Evolutionary conservation across 2,113 vertebrate genomes (phyloP).

Genomic region (Orthonyx spaldingii): DNA sequence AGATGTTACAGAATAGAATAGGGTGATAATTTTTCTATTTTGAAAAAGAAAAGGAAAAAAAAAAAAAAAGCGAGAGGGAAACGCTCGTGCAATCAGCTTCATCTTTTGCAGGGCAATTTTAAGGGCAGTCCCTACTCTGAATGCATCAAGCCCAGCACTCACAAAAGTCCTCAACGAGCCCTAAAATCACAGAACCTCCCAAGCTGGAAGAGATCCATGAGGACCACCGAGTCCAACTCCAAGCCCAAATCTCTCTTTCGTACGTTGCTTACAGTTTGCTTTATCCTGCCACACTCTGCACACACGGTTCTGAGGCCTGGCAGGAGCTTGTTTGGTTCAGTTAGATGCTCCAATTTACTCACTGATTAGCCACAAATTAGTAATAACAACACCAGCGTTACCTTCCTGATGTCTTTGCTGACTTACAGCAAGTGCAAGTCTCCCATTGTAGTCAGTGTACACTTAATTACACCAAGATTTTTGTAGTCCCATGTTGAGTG

Average conservation of each 20-base stretch:
- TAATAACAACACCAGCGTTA: neutral
- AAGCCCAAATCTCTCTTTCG: neutral
- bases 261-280: neutral
- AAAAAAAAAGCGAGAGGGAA: neutral
- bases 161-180: fast-evolving
- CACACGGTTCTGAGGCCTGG: neutral
- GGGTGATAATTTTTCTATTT: neutral
- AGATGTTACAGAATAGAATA: neutral
- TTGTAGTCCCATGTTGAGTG: neutral
- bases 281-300: neutral
- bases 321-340: neutral
- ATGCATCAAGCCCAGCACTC: neutral
- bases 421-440: neutral
- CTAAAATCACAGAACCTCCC: neutral
- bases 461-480: neutral
- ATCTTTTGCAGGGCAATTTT: neutral
- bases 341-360: neutral
- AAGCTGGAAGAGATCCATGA: neutral
- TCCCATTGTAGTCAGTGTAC: neutral
- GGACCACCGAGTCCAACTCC: neutral
- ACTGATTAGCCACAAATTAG: neutral
- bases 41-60: neutral
- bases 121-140: neutral
- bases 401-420: neutral
- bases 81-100: neutral